Evolutionary conservation across 1,140 invertebrate genomes (phyloP).

Genomic region (Hermatobates lingyangjiaoensis): DNA sequence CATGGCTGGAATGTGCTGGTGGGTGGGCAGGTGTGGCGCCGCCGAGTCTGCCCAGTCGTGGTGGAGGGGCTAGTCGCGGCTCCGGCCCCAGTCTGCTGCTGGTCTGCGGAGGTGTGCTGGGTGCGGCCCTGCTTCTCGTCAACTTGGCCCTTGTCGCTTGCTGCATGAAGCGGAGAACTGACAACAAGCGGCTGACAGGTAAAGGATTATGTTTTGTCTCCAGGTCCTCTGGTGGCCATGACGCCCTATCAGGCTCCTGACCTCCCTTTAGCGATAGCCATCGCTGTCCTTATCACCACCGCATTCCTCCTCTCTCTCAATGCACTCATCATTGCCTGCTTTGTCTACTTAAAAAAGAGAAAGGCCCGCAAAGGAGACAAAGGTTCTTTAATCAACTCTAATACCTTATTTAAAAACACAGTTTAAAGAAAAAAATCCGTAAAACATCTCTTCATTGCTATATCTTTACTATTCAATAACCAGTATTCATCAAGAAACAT

Average conservation of each 20-base stretch:
- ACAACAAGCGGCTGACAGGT: constrained; percentile 50
- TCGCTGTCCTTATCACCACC: constrained; percentile 59
- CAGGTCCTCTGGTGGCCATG: constrained; percentile 27
- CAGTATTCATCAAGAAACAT: too few relatives aligned
- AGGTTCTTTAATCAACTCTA: too few relatives aligned
- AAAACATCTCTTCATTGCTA: too few relatives aligned
- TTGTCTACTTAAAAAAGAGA: constrained; percentile 49
- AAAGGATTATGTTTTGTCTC: constrained; percentile 18
- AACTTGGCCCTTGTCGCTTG: constrained; percentile 74
- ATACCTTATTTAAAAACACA: too few relatives aligned
- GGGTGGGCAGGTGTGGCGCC: constrained; percentile 16
- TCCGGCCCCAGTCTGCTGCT: constrained; percentile 33
- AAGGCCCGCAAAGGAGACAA: background rate
- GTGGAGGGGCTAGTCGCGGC: constrained; percentile 10
- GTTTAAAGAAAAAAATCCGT: too few relatives aligned
- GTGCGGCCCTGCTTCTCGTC: constrained; percentile 47
- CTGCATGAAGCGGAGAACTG: constrained; percentile 57
- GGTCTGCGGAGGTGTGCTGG: constrained; percentile 48
- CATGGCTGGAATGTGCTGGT: too few relatives aligned
- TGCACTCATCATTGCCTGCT: constrained; percentile 62
- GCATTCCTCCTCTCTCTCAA: constrained; percentile 61
- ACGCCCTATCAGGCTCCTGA: constrained; percentile 41
- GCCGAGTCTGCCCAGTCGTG: constrained; percentile 13
- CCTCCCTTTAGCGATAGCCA: constrained; percentile 55
- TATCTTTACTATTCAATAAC: too few relatives aligned